These are phyloP conservation scores for Forbesichthys agassizii DNA, from an alignment of 2,113 vertebrate genomes.

Conservation along the genomic window DNA sequence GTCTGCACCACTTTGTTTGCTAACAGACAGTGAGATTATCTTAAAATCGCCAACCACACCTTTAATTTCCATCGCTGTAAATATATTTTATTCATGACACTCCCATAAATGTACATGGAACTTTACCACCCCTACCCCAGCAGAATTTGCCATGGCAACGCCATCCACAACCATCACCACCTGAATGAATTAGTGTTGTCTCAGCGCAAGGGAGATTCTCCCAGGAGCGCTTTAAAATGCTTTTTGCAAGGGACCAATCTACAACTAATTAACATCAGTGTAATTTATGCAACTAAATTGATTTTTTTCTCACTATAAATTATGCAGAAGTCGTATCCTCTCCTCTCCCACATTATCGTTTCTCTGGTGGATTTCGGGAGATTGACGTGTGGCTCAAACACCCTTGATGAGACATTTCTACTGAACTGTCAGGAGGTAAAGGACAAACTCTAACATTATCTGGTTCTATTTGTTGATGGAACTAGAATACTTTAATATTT, in stretches of 20 bases:
- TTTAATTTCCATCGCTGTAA: not conserved
- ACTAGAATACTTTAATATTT: too few species aligned
- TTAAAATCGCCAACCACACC: not conserved
- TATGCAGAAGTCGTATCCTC: conserved; percentile 52
- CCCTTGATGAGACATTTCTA: conserved; percentile 59
- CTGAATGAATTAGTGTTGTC: conserved; percentile 22
- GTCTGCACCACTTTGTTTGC: too few species aligned
- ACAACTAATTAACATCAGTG: conserved; percentile 69
- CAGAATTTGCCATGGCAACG: conserved; percentile 24
- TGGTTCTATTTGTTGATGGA: too few species aligned
- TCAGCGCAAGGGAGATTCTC: not conserved
- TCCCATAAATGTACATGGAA: not conserved
- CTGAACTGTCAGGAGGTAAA: conserved; percentile 30
- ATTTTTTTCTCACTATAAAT: conserved; percentile 68
- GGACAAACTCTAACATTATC: conserved; percentile 3
- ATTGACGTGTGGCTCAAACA: conserved; percentile 59
- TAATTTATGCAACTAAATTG: conserved; percentile 69
- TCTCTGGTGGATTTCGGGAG: conserved; percentile 38
- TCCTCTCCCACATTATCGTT: conserved; percentile 51
- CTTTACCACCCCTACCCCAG: not conserved
- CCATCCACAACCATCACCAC: conserved; percentile 19
- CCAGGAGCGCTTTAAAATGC: conserved; percentile 58
- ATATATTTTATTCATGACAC: too few species aligned
- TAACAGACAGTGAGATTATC: too few species aligned
- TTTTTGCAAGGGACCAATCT: conserved; percentile 62